Percentiles rank a stretch among this genome's conserved stretches.
Evolutionary conservation across 2,888 invertebrate species (phyloP).

Genomic region (Athalia circularis): DNA sequence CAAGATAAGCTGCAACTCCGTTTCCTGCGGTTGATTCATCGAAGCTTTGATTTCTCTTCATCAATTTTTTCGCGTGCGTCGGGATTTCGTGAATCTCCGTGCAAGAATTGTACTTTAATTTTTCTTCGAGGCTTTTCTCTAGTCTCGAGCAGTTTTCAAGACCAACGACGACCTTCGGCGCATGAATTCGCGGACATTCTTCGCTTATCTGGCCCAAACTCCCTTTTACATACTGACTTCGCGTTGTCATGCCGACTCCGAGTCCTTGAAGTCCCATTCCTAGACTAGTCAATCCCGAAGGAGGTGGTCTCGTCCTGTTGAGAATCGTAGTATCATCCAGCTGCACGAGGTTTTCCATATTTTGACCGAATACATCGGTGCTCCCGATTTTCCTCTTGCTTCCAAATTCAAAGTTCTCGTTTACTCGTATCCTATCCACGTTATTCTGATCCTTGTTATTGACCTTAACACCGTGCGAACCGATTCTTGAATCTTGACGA

Average conservation of each 20-base stretch:
- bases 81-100: conserved; percentile 53
- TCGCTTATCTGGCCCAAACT: conserved; percentile 35
- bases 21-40: conserved; percentile 55
- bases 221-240: conserved; percentile 25
- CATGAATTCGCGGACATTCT: conserved; percentile 47
- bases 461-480: conserved; percentile 20
- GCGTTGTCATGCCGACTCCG: conserved; percentile 3
- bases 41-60: conserved; percentile 69
- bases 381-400: conserved; percentile 65
- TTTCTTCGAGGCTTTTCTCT: conserved; percentile 52
- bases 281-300: conserved; percentile 63
- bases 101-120: conserved; percentile 47
- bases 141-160: conserved; percentile 52
- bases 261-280: conserved; percentile 51
- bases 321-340: conserved; percentile 68
- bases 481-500: conserved; percentile 49
- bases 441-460: conserved; percentile 31
- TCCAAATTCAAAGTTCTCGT: conserved; percentile 67
- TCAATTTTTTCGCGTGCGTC: conserved; percentile 51
- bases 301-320: conserved; percentile 48
- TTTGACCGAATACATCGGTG: conserved; percentile 71
- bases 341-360: conserved; percentile 69
- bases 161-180: conserved; percentile 46
- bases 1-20: conserved; percentile 12
- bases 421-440: conserved; percentile 59